Evolutionary conservation across 1,140 invertebrate species (phyloP), one percentile per base, ranked within the genome.

Genomic region (Heterodera carotae): DNA sequence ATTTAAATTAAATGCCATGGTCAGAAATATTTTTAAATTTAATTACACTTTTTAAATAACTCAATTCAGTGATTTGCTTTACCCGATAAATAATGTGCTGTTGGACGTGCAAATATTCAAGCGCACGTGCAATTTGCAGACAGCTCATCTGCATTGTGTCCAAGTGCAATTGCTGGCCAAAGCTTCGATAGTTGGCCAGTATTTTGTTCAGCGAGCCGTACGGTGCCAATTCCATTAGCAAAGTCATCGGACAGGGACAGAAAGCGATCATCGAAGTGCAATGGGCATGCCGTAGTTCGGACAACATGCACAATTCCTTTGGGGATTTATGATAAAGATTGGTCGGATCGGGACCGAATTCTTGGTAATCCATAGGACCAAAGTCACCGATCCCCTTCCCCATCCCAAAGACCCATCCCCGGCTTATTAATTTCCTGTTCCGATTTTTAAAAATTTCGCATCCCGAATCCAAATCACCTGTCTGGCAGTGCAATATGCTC

Each of bases 401-500:
- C n/a, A n/a, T n/a, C n/a, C n/a, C n/a, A n/a, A n/a, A n/a, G n/a
- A n/a, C n/a, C n/a, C n/a, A n/a, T n/a, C n/a, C n/a, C n/a, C n/a
- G n/a, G n/a, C n/a, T n/a, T n/a, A n/a, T n/a, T n/a, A n/a, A n/a
- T n/a, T n/a, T n/a, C n/a, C n/a, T n/a, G n/a, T n/a, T n/a, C n/a
- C n/a, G n/a, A n/a, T n/a, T n/a, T n/a, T n/a, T n/a, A n/a, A n/a
- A n/a, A n/a, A n/a, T n/a, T n/a, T n/a, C n/a, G n/a, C n/a, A 12
- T 66, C 7, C 25, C 5, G 27, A 31, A 29, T 29, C 7, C 25
- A 12, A 22, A 10, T 2, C 89, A 98, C 96, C 88, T 97, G 95
- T 43, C 96, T 90, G 2, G 95, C 94, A 0, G 92, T 96, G 88
- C 92, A 95, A 89, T 98, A 98, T 0, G 96, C 94, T 87, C 95